Conservation (phyloP, 2,888 invertebrate species). For the Drosophila niveifrons region DNA sequence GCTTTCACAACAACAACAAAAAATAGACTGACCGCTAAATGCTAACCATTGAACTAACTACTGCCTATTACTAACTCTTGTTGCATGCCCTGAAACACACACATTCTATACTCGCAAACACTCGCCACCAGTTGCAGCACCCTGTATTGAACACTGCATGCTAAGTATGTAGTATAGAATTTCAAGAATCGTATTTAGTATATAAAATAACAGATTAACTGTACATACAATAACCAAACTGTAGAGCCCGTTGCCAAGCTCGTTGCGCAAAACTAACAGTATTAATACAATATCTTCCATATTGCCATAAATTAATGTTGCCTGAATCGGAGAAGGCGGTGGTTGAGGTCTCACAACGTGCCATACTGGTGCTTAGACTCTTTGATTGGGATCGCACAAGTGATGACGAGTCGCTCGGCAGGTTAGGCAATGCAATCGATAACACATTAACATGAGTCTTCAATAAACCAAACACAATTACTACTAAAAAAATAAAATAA, state of each 20-base stretch:
- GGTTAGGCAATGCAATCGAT: conserved; percentile 87
- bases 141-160: conserved; percentile 52
- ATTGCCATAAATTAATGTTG: conserved; percentile 41
- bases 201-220: conserved; percentile 1
- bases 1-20: neutral
- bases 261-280: conserved; percentile 44
- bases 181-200: conserved; percentile 21
- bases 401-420: conserved; percentile 96
- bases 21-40: conserved; percentile 11
- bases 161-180: conserved; percentile 26
- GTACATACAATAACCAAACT: conserved; percentile 36
- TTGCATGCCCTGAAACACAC: conserved; percentile 39
- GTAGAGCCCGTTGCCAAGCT: conserved; percentile 26
- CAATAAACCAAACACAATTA: conserved; percentile 24
- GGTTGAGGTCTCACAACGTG: conserved; percentile 87
- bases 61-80: conserved; percentile 29
- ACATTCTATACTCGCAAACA: conserved; percentile 4
- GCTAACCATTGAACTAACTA: conserved; percentile 19
- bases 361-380: conserved; percentile 89
- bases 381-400: conserved; percentile 97
- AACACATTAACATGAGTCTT: conserved; percentile 33
- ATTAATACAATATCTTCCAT: conserved; percentile 62
- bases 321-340: conserved; percentile 86
- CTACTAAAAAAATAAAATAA: neutral
- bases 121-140: conserved; percentile 44